Evolutionary conservation across 2,888 invertebrate genomes (phyloP).

Genomic region (Heliothis peltigera): DNA sequence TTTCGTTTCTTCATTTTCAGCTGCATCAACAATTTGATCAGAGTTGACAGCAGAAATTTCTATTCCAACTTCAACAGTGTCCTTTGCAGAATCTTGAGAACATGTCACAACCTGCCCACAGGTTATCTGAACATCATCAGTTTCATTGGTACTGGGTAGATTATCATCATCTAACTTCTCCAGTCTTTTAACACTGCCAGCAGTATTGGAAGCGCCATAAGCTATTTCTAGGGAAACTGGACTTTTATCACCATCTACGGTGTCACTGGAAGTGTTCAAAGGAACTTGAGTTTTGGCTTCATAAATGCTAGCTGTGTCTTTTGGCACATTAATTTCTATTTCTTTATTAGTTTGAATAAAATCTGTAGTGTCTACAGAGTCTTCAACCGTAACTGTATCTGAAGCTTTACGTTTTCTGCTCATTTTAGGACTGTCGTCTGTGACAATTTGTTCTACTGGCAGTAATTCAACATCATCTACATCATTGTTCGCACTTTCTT

Average conservation of each 20-base stretch:
- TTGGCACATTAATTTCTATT: constrained; percentile 3
- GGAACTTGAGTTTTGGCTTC: constrained; percentile 77
- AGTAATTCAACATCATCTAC: constrained; percentile 23
- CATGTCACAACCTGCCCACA: constrained; percentile 77
- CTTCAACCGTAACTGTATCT: constrained; percentile 15
- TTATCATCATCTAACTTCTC: constrained; percentile 81
- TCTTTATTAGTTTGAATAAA: constrained; percentile 15
- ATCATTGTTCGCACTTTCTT: constrained; percentile 40
- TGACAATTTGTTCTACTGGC: constrained; percentile 20
- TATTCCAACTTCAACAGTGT: constrained; percentile 37
- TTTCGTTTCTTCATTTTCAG: constrained; percentile 43
- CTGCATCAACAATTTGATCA: constrained; percentile 67
- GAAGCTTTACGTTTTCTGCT: constrained; percentile 3
- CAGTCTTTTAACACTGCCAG: constrained; percentile 67
- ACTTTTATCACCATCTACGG: constrained; percentile 69
- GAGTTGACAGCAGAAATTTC: constrained; percentile 60
- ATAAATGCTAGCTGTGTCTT: constrained; percentile 59
- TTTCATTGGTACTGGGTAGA: constrained; percentile 81
- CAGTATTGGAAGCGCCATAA: constrained; percentile 75
- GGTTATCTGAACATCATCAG: constrained; percentile 83
- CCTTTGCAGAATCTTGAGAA: constrained; percentile 71
- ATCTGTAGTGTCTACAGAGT: constrained; percentile 31
- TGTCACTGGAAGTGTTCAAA: constrained; percentile 67
- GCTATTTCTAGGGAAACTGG: constrained; percentile 77
- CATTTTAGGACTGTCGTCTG: constrained; percentile 20